Conservation (phyloP, 2,888 invertebrate genomes). For the Chouioia cunea region DNA sequence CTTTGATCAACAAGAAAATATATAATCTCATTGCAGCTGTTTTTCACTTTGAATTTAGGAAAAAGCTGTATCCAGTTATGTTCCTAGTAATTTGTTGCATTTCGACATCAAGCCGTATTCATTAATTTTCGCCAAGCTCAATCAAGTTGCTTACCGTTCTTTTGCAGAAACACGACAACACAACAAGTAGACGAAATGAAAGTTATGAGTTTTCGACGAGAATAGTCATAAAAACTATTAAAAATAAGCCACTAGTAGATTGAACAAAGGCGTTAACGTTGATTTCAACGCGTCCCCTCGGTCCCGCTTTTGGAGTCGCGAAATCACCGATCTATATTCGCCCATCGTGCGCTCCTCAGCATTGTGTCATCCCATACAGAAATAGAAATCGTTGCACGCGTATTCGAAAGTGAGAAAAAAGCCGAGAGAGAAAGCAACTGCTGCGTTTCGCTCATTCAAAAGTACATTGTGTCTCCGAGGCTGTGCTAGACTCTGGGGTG, state of each 20-base stretch:
- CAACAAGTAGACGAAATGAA: not conserved
- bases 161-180: not conserved
- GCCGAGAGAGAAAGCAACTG: not conserved
- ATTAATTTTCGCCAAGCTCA: too few species aligned
- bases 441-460: conserved; percentile 22
- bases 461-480: conserved; percentile 33
- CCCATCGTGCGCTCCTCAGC: conserved; percentile 17
- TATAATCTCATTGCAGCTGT: too few species aligned
- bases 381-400: conserved; percentile 25
- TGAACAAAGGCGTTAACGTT: conserved; percentile 57
- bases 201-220: not conserved
- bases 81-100: conserved; percentile 11
- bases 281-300: conserved; percentile 49
- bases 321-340: conserved; percentile 23
- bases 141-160: too few species aligned
- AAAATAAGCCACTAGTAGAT: conserved; percentile 43
- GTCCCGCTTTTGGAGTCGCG: not conserved
- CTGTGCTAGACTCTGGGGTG: conserved; percentile 32
- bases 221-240: conserved; percentile 11
- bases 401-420: not conserved
- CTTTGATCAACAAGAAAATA: too few species aligned
- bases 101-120: not conserved
- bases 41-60: too few species aligned
- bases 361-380: conserved; percentile 41
- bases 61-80: too few species aligned